Evolutionary conservation across 2,113 vertebrate species (phyloP), one percentile per base, ranked within the genome.

Genomic region (Odontesthes bonariensis): DNA sequence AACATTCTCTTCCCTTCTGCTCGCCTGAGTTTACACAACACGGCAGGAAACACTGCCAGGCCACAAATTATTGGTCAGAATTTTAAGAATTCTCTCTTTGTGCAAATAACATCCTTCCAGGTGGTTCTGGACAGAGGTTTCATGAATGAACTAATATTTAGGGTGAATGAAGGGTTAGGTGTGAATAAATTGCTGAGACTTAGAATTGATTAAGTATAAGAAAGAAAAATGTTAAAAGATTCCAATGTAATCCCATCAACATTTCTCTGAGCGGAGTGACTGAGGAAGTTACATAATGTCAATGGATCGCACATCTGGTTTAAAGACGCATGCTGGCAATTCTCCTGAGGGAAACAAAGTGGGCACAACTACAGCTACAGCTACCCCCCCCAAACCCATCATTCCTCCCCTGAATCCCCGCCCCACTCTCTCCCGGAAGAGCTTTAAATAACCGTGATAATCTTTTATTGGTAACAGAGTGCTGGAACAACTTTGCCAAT

Each of bases 231-330:
- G 16, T 72, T 44, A 44, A 75, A 38, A 82, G 58, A 88, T 73
- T 84, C 61, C 68, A 52, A 79, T 35, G 81, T 64, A 83, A 83
- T 58, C 69, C 55, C 2, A 5, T 82, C 81, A 79, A 74, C 65
- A 81, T 58, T 81, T 77, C 65, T 81, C 77, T 51, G 17, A 59
- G 51, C 22, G 16, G 73, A 81, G 60, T 10, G 47, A 84, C 70
- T 22, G 46, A 85, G 89, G 91, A 91, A 87, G 86, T 92, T 93
- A 58, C 85, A 81, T 87, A 90, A 93, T 40, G 52, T 66, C 81
- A 61, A 17, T 60, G 84, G 86, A 90, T 84, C 85, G 68, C 90
- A 91, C 91, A 92, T 92, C 86, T 92, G 90, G 90, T 81, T 74
- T 38, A 70, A 86, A 75, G 80, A 90, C 44, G 42, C 65, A 55